These are phyloP conservation scores for Lasiurus cinereus DNA, from an alignment of 2,113 vertebrate species.

Conservation along the genomic window DNA sequence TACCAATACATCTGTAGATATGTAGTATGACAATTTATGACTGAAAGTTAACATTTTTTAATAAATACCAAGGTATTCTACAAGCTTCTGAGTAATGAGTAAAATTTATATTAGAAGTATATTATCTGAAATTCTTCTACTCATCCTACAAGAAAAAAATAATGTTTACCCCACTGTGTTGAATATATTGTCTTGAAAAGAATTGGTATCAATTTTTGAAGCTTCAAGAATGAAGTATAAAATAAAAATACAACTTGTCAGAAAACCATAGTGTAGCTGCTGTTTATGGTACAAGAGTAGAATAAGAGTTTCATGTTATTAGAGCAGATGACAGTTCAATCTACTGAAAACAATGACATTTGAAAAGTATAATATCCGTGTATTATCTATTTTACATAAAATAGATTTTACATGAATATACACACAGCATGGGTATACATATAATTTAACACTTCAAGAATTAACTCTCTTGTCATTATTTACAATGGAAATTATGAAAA, in stretches of 20 bases:
- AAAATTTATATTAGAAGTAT: conserved; percentile 46
- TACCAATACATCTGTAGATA: not conserved
- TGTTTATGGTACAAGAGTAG: conserved; percentile 46
- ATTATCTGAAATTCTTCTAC: conserved; percentile 27
- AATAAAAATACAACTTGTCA: conserved; percentile 78
- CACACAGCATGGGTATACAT: conserved; percentile 43
- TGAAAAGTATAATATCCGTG: conserved; percentile 47
- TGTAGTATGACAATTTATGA: not conserved
- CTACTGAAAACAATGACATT: conserved; percentile 69
- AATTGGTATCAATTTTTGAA: conserved; percentile 70
- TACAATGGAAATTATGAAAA: conserved; percentile 72
- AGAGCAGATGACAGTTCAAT: conserved; percentile 74
- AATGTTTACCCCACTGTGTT: conserved; percentile 13
- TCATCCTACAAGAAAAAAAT: not conserved
- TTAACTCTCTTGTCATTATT: conserved; percentile 70
- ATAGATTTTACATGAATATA: conserved; percentile 57
- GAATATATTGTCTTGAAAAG: conserved; percentile 63
- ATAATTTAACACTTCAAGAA: conserved; percentile 77
- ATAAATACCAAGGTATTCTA: not conserved
- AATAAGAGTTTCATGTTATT: conserved; percentile 66
- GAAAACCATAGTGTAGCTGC: conserved; percentile 55
- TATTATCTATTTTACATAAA: conserved; percentile 75
- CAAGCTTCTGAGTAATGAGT: conserved; percentile 30
- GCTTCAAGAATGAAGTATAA: conserved; percentile 66
- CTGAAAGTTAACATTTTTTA: not conserved